Evolutionary conservation across 2,797 vertebrate genomes (phyloP).

Genomic region (Diceros bicornis): DNA sequence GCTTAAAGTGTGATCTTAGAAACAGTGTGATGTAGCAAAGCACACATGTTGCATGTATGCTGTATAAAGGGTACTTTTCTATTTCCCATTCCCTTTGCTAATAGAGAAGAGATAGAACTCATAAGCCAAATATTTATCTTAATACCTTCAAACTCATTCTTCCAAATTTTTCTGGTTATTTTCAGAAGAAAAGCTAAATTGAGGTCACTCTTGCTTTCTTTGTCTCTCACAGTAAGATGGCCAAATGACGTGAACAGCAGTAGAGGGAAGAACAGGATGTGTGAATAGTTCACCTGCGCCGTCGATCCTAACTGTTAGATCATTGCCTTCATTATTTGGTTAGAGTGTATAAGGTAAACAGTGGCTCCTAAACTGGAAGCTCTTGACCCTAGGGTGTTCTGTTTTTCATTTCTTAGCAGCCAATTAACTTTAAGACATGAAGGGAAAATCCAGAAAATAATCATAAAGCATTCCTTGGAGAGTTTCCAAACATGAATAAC

Average conservation of each 20-base stretch:
- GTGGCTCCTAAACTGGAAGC: not conserved
- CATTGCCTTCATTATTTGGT: not conserved
- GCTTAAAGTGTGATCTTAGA: not conserved
- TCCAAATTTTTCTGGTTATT: not conserved
- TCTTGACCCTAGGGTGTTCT: constrained; percentile 16
- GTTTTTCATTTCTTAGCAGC: constrained; percentile 52
- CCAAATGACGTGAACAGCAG: not conserved
- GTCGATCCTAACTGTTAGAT: not conserved
- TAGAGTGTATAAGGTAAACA: constrained; percentile 35
- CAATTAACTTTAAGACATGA: constrained; percentile 57
- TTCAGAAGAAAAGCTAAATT: constrained; percentile 49
- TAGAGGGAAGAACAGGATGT: not conserved
- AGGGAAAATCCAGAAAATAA: constrained; percentile 48
- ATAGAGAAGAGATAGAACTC: not conserved
- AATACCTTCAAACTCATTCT: constrained; percentile 48
- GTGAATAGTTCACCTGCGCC: not conserved
- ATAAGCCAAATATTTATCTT: constrained; percentile 26
- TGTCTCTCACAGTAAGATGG: constrained; percentile 34
- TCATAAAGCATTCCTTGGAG: constrained; percentile 50
- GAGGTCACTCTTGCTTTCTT: not conserved
- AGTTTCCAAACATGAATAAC: constrained; percentile 55
- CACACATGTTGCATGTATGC: not conserved
- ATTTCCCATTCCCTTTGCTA: constrained; percentile 15
- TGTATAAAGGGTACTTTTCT: not conserved
- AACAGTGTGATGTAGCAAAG: not conserved